Base-by-base conservation (phyloP, 2,888 invertebrate genomes). In the Polyploca ridens region DNA sequence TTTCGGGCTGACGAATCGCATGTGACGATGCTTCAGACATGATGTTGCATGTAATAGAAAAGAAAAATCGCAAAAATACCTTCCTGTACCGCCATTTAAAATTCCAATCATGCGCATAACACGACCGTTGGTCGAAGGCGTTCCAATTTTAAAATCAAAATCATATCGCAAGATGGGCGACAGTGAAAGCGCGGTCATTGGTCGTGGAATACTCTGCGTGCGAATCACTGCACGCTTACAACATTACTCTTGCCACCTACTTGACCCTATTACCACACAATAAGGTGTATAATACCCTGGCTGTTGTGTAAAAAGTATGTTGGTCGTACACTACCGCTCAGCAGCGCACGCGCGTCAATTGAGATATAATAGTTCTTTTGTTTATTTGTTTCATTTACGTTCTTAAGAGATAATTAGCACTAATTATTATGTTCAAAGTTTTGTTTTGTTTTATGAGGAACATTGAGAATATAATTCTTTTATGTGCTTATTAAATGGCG, bases 131-230 rank as follows among this genome's bases (percentile, higher is more conserved):
- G 54, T 54, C 54, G 54, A 54, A 54, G 76, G 76, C 84, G 87
- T 87, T 89, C 87, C 82, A 86, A 87, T 87, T 90, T 90, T 85
- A 84, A 87, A 90, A 88, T 88, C 85, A 88, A 90, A 88, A 83
- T 78, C 73, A 77, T 76, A 79, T 74, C 73, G 70, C 79, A 90
- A 91, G 88, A 92, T 91, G 88, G 90, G 82, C 85, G 87, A 75
- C 88, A 89, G 93, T 88, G 93, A 93, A 93, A 93, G 93, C 90
- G 88, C 93, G 93, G 93, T 93, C 93, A 93, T 93, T 93, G 93
- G 92, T 93, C 92, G 92, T 72, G 78, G 75, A 82, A 78, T 77
- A 81, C 74, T 75, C 86, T 90, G 91, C 91, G 91, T 91, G 92
- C 85, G 82, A 85, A 83, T 84, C 84, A 84, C 84, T 81, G 79